Evolutionary conservation across 2,113 vertebrate species (phyloP).

Genomic region (Neopipo cinnamomea): DNA sequence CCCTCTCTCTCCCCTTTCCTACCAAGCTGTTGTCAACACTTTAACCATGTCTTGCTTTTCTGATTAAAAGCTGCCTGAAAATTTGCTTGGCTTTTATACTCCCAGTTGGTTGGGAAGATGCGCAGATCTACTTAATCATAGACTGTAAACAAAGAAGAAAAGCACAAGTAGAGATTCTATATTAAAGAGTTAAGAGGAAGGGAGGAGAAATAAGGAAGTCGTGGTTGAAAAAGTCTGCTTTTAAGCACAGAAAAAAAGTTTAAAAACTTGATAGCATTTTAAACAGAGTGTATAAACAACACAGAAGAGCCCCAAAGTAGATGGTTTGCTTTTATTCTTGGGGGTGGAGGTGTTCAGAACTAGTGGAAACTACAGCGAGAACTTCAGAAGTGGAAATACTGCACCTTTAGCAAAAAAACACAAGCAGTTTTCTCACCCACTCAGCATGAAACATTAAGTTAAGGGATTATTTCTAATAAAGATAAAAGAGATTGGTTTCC

Average conservation of each 20-base stretch:
- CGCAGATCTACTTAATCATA: not conserved
- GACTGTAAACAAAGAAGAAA: not conserved
- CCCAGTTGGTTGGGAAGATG: not conserved
- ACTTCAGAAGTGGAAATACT: not conserved
- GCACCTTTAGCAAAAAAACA: not conserved
- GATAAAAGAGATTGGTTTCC: not conserved
- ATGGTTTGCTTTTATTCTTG: not conserved
- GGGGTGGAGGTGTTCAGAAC: not conserved
- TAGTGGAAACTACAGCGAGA: not conserved
- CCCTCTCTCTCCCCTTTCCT: not conserved
- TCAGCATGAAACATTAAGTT: not conserved
- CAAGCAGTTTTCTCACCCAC: not conserved
- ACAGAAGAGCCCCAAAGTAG: not conserved
- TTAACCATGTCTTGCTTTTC: not conserved
- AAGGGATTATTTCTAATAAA: not conserved
- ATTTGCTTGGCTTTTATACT: not conserved
- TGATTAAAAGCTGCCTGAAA: not conserved
- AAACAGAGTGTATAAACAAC: not conserved
- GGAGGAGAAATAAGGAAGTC: slow-evolving; percentile 54
- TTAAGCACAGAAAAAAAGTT: not conserved
- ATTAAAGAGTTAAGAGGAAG: slow-evolving; percentile 56
- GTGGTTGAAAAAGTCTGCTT: slow-evolving; percentile 32
- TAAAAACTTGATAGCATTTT: not conserved
- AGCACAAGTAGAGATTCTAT: not conserved
- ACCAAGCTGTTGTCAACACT: not conserved